Evolutionary conservation across 2,113 vertebrate genomes (phyloP).

Genomic region (Psittacus erithacus): DNA sequence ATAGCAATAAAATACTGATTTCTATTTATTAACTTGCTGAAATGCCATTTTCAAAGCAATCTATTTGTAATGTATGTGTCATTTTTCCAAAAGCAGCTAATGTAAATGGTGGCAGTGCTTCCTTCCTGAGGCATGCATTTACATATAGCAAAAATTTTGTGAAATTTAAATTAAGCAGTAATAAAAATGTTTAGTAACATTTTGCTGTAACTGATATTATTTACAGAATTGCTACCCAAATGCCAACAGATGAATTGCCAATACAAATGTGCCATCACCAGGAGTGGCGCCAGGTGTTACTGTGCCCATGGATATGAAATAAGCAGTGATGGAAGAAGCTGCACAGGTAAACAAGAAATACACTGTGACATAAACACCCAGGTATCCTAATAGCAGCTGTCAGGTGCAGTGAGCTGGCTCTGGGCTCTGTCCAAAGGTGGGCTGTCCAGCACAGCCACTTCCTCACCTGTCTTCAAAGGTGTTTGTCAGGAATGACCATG

Average conservation of each 20-base stretch:
- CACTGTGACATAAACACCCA: accelerated
- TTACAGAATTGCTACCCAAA: conserved; percentile 86
- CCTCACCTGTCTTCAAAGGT: neutral
- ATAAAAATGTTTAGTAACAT: neutral
- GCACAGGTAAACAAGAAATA: conserved; percentile 80
- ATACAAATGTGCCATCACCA: conserved; percentile 88
- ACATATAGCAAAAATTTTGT: neutral
- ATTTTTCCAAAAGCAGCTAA: neutral
- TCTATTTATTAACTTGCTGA: neutral
- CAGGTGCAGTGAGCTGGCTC: neutral
- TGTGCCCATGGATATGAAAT: conserved; percentile 90
- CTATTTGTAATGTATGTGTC: neutral
- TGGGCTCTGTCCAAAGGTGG: neutral
- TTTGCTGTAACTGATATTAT: neutral
- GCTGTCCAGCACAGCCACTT: accelerated
- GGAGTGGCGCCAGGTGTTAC: conserved; percentile 90
- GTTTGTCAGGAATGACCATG: accelerated
- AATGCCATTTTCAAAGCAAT: neutral
- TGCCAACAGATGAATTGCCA: conserved; percentile 91
- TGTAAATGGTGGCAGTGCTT: accelerated
- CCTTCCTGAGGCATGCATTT: neutral
- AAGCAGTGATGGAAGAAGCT: conserved; percentile 84
- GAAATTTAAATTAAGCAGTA: neutral
- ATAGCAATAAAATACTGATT: neutral
- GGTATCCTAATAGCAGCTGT: accelerated